Percentiles rank a stretch among this genome's conserved stretches.
Evolutionary conservation across 2,797 vertebrate species (phyloP).

Genomic region (Loris lydekkerianus): DNA sequence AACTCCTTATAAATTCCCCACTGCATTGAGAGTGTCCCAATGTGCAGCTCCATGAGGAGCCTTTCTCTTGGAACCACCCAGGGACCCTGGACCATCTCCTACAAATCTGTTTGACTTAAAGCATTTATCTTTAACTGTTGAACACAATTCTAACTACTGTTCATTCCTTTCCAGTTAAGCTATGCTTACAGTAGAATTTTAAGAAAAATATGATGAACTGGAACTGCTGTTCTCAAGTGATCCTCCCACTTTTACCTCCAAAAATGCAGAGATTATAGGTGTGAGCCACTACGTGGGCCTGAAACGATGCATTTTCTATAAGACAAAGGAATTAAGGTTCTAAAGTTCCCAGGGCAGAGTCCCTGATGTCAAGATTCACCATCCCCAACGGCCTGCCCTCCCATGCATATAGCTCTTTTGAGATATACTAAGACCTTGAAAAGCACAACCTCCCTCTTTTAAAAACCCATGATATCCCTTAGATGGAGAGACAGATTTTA

Average conservation of each 20-base stretch:
- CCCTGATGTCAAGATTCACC: no score
- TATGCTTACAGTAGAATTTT: slow-evolving; percentile 14
- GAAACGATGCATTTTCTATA: no score
- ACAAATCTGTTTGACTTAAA: neutral
- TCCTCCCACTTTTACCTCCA: no score
- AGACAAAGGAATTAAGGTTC: no score
- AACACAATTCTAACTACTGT: neutral
- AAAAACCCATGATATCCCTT: neutral
- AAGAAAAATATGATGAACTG: neutral
- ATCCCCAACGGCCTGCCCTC: no score
- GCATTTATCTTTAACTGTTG: neutral
- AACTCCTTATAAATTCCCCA: slow-evolving; percentile 18
- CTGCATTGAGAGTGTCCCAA: neutral
- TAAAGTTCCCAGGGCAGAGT: no score
- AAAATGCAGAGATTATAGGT: no score
- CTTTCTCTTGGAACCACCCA: neutral
- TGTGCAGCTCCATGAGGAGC: neutral
- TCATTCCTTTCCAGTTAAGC: slow-evolving; percentile 37
- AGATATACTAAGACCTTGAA: neutral
- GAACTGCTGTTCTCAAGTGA: no score
- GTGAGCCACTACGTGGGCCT: no score
- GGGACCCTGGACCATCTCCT: neutral
- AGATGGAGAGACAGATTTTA: neutral
- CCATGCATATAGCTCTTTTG: neutral
- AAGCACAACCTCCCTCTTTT: neutral